These are phyloP conservation scores for Oxyruncus cristatus DNA, from an alignment of 2,113 vertebrate genomes.

Conservation along the genomic window DNA sequence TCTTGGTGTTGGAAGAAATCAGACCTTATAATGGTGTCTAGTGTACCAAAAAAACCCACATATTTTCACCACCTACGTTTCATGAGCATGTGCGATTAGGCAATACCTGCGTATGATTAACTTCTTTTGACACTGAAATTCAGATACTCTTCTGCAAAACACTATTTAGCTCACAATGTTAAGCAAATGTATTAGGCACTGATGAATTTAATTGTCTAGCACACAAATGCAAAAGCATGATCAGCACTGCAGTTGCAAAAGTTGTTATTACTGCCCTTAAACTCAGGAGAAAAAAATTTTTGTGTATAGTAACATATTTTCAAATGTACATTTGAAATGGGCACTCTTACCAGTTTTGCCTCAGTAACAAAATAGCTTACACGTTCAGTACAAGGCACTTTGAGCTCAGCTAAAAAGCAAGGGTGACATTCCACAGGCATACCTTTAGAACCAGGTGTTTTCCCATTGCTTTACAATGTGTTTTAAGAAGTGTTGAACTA, in stretches of 20 bases:
- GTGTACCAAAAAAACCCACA: accelerated
- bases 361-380: background rate
- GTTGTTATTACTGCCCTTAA: background rate
- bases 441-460: background rate
- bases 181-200: background rate
- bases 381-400: background rate
- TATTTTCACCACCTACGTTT: background rate
- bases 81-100: background rate
- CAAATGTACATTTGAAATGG: background rate
- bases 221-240: background rate
- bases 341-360: background rate
- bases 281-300: background rate
- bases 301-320: background rate
- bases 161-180: background rate
- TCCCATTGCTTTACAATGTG: background rate
- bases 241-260: background rate
- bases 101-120: background rate
- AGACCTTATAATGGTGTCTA: background rate
- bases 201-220: background rate
- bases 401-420: background rate
- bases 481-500: background rate
- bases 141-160: background rate
- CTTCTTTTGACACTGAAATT: background rate
- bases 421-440: background rate
- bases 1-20: background rate